Base-by-base conservation (phyloP, 2,888 invertebrate genomes). In the Drosophila falleni region DNA sequence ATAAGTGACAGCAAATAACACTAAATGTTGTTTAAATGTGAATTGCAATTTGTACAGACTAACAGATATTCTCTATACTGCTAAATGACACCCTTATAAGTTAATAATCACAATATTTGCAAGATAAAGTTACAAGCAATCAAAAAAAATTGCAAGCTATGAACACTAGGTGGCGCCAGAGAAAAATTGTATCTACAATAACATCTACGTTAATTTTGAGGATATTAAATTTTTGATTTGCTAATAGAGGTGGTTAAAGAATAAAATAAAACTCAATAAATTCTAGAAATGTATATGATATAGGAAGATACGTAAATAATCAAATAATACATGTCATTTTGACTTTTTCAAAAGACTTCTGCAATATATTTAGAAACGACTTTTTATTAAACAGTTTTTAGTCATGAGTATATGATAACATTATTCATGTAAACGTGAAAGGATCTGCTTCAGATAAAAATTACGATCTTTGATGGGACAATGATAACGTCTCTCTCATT, bases 1-100 rank as follows among this genome's bases (percentile, higher is more conserved):
- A 37, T 37, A 39, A 47, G 55, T 29, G 67, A 47, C 62, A 65
- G 58, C 54, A 47, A 49, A 50, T 62, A 65, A 35, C 51, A 59
- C 54, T 67, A 63, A 65, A 56, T 63, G 44, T 49, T 54, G 13
- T 49, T 63, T 37, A 11, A 5, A 11, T 26, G 19, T 9, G 1
- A 13, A 26, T 10, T 6, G 11, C 0, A 26, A 0, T 15, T 2
- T 33, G n/a, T 13, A 19, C 35, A 5, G 3, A 15, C 37, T 39
- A 5, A 3, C 9, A 37, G 26, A 26, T 37, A 15, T 15, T 29
- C 29, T 29, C 8, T 23, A 23, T 6, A 13, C 23, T 23, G 8
- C n/a, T n/a, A 37, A 37, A n/a, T 5, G 0, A 37, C 1, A 15
- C 31, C 1, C 9, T 10, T 8, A n/a, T n/a, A 15, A 1, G 15